These are phyloP conservation scores for Melangyna quadrimaculata DNA, from an alignment of 2,888 invertebrate genomes.

Conservation along the genomic window DNA sequence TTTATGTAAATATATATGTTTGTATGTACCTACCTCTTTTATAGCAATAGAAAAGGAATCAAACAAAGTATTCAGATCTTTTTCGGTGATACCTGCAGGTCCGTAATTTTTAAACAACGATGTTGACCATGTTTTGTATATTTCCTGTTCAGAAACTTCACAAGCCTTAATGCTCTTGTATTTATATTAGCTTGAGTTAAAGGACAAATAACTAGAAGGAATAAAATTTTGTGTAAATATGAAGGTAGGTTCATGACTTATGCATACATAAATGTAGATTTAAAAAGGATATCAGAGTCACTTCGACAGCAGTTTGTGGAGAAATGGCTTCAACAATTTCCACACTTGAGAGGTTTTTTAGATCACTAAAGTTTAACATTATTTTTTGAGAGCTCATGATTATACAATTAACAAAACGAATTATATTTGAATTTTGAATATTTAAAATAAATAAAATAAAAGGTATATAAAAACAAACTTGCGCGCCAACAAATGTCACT, in stretches of 20 bases:
- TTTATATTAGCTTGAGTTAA: slow-evolving; percentile 39
- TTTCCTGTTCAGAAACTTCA: slow-evolving; percentile 20
- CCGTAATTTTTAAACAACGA: slow-evolving; percentile 40
- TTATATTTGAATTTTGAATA: not conserved
- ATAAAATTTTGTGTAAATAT: not conserved
- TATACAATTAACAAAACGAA: not conserved
- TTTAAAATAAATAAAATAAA: not conserved
- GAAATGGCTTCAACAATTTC: not conserved
- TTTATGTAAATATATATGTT: too few species aligned
- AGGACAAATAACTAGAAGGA: slow-evolving; percentile 10
- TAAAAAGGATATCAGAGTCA: slow-evolving; percentile 56
- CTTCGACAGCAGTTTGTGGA: slow-evolving; percentile 18
- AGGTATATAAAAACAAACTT: not conserved
- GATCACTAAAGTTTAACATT: slow-evolving; percentile 1
- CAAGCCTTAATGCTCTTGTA: slow-evolving; percentile 21
- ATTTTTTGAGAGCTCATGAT: slow-evolving; percentile 31
- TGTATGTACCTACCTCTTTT: not conserved
- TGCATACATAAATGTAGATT: not conserved
- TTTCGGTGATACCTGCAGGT: not conserved
- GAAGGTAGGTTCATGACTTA: too few species aligned
- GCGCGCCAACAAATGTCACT: too few species aligned
- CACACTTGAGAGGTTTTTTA: not conserved
- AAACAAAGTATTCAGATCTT: slow-evolving; percentile 21
- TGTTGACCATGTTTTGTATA: slow-evolving; percentile 39
- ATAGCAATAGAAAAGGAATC: slow-evolving; percentile 13